Evolutionary conservation across 2,797 vertebrate genomes (phyloP).

Genomic region (Gobionotothen gibberifrons): DNA sequence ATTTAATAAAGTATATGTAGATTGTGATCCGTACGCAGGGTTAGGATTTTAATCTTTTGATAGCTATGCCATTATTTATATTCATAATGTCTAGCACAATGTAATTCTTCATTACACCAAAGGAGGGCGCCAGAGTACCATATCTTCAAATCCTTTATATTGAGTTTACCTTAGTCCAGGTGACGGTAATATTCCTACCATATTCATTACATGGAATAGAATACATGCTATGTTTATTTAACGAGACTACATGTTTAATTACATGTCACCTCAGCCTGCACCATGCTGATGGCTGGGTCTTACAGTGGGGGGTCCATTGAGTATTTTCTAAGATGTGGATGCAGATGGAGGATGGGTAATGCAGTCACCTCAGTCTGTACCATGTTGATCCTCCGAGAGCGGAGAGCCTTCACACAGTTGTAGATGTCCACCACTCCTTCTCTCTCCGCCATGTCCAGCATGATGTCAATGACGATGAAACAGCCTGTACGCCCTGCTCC

Average conservation of each 20-base stretch:
- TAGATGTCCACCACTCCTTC: constrained; percentile 99
- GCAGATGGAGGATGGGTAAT: constrained; percentile 82
- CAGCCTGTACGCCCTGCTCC: constrained; percentile 97
- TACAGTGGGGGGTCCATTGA: constrained; percentile 18
- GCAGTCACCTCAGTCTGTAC: constrained; percentile 90
- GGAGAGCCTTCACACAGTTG: constrained; percentile 98
- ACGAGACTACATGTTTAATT: constrained; percentile 38
- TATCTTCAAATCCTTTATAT: not conserved
- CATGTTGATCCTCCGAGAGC: constrained; percentile 99
- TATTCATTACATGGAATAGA: not conserved
- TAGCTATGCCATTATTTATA: too few relatives aligned
- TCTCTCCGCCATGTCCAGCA: constrained; percentile 99
- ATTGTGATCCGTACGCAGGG: too few relatives aligned
- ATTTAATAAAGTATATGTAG: too few relatives aligned
- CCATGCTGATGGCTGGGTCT: constrained; percentile 38
- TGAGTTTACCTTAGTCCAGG: not conserved
- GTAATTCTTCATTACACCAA: constrained; percentile 15
- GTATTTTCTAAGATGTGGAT: constrained; percentile 62
- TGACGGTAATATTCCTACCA: not conserved
- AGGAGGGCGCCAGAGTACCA: constrained; percentile 9
- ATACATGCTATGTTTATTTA: not conserved
- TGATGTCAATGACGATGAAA: constrained; percentile 99
- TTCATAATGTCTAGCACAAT: not conserved
- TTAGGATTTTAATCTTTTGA: too few relatives aligned
- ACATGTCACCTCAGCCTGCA: constrained; percentile 62